Evolutionary conservation across 2,113 vertebrate species (phyloP).

Genomic region (Elanoides forficatus): DNA sequence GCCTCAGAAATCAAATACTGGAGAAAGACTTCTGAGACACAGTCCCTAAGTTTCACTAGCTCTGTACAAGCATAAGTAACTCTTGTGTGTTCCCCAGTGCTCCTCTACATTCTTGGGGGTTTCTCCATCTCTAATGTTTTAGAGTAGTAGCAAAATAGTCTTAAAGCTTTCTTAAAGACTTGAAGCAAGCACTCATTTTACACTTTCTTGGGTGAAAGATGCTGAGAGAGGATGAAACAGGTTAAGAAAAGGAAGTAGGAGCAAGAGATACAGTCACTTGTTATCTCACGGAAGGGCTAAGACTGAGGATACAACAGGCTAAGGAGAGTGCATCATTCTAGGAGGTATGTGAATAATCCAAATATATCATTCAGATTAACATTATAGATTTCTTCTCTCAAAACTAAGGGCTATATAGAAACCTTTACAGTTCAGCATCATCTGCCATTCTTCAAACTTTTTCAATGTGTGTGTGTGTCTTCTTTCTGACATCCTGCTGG

Average conservation of each 20-base stretch:
- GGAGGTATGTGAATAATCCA: not conserved
- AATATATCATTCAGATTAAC: not conserved
- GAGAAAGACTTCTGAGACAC: not conserved
- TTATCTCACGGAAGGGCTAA: accelerated
- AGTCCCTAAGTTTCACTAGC: not conserved
- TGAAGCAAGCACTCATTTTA: not conserved
- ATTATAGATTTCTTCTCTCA: not conserved
- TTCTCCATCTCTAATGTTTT: not conserved
- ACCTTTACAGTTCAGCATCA: not conserved
- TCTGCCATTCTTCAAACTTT: not conserved
- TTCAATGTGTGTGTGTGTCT: not conserved
- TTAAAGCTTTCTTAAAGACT: not conserved
- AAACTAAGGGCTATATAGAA: not conserved
- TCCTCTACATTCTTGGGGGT: not conserved
- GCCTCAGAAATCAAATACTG: not conserved
- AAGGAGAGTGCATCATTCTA: not conserved
- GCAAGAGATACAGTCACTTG: not conserved
- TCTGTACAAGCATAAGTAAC: not conserved
- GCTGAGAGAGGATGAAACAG: not conserved
- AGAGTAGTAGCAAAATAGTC: not conserved
- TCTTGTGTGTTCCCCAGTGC: not conserved
- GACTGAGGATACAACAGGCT: not conserved
- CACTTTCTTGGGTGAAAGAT: not conserved
- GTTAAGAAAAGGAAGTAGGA: not conserved
- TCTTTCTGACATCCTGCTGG: not conserved